phyloP scores from a whole-genome alignment of 1,140 invertebrate genomes.

The Agraylea sexmaculata region DNA sequence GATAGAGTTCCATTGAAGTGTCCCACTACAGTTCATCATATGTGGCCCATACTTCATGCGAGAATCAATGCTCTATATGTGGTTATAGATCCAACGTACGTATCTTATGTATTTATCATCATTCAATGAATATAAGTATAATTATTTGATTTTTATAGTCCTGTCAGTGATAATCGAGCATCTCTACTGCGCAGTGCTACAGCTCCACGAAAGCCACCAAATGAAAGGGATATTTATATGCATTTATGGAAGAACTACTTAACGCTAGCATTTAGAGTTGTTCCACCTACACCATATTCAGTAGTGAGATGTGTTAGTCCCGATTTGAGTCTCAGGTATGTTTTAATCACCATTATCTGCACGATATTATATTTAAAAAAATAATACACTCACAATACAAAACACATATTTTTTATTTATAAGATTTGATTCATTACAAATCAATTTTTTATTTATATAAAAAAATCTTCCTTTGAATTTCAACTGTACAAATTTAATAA shows the following conservation, averaged over 20 bases:
- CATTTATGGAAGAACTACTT: conserved; percentile 94
- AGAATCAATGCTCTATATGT: conserved; percentile 82
- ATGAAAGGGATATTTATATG: conserved; percentile 85
- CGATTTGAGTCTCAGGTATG: conserved; percentile 78
- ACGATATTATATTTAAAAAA: too few species aligned
- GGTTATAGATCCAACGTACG: conserved; percentile 91
- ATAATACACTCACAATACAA: too few species aligned
- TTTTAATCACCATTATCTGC: conserved; percentile 11
- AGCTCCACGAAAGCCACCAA: conserved; percentile 71
- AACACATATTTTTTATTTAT: too few species aligned
- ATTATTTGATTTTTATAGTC: conserved; percentile 46
- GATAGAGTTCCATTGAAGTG: conserved; percentile 68
- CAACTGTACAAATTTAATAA: too few species aligned
- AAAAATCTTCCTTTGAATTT: too few species aligned
- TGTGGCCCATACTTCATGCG: conserved; percentile 92
- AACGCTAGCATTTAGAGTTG: conserved; percentile 86
- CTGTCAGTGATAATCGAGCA: conserved; percentile 92
- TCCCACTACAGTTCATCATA: conserved; percentile 72
- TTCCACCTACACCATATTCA: conserved; percentile 72
- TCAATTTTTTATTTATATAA: too few species aligned
- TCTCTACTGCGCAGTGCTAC: conserved; percentile 73
- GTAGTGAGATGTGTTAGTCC: conserved; percentile 83
- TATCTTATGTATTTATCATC: conserved; percentile 20
- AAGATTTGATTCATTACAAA: too few species aligned
- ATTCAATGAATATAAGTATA: neutral